Evolutionary conservation across 2,888 invertebrate genomes (phyloP), one percentile per base, ranked within the genome.

Genomic region (Anaspis maculata): DNA sequence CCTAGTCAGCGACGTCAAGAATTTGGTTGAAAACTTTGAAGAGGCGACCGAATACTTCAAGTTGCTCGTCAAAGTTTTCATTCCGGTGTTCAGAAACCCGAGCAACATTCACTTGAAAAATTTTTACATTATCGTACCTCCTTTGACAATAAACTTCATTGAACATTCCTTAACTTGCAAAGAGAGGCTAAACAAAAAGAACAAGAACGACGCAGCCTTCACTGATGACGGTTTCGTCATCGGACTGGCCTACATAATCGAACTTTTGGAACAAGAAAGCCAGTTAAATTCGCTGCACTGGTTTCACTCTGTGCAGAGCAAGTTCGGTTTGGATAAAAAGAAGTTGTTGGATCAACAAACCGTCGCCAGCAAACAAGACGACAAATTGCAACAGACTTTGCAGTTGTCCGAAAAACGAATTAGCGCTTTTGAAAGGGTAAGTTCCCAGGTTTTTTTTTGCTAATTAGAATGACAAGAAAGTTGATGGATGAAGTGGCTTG

Each of bases 201-300:
- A 86, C 58, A 86, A 84, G 67, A 71, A 73, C 9, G 89, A 87
- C 9, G 86, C 90, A 28, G 81, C 90, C 1, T 94, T 98, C 59
- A 94, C 95, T 7, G 97, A 98, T 64, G 98, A 98, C 66, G 98
- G 98, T 9, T 97, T 98, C 69, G 87, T 94, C 3, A 88, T 98
- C 77, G 98, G 80, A 34, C 61, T 86, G 19, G 92, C 96, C 1
- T 98, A 94, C 56, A 84, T 97, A 48, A 72, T 96, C 38, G 89
- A 88, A 58, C 70, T 97, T 38, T 67, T 97, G 25, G 82, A 91
- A 61, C 94, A 95, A 66, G 76, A 74, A 49, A 61, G 64, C 12
- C 85, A 88, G 52, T 85, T 96, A 59, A 91, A 96, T 67, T 80
- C 89, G 0, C 70, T 98, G 3, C 91, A 94, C 61, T 98, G 97